Conservation (phyloP, 2,797 vertebrate genomes). For the Melanotaenia boesemani region DNA sequence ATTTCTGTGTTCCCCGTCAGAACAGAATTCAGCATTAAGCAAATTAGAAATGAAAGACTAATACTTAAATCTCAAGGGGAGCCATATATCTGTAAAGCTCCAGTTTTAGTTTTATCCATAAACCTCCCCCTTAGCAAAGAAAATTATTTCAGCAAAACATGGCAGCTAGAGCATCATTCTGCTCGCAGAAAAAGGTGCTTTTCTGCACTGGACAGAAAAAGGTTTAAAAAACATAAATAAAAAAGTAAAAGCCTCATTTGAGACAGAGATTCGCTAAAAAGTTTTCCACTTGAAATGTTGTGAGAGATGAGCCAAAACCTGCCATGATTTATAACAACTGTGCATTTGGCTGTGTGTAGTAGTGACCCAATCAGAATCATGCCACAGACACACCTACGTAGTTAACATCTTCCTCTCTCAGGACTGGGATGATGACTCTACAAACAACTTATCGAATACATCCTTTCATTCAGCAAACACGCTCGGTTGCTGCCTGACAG, state of each 20-base stretch:
- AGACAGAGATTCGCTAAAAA: background rate
- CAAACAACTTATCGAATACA: constrained; percentile 55
- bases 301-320: background rate
- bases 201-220: background rate
- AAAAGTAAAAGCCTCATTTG: background rate
- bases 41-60: no score
- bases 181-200: no score
- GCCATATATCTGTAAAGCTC: no score
- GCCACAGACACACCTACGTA: constrained; percentile 20
- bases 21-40: no score
- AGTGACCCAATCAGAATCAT: background rate
- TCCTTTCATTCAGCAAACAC: constrained; percentile 42
- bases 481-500: constrained; percentile 34
- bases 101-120: no score
- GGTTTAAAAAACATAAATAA: background rate
- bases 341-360: background rate
- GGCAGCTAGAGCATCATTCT: background rate
- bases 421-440: constrained; percentile 36
- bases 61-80: no score
- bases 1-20: no score
- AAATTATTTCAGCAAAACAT: no score
- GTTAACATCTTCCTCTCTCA: constrained; percentile 36
- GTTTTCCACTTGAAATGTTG: background rate
- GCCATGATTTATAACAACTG: background rate
- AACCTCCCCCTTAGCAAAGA: no score